Base-by-base conservation (phyloP, 2,888 invertebrate species). In the Proisotoma minuta region DNA sequence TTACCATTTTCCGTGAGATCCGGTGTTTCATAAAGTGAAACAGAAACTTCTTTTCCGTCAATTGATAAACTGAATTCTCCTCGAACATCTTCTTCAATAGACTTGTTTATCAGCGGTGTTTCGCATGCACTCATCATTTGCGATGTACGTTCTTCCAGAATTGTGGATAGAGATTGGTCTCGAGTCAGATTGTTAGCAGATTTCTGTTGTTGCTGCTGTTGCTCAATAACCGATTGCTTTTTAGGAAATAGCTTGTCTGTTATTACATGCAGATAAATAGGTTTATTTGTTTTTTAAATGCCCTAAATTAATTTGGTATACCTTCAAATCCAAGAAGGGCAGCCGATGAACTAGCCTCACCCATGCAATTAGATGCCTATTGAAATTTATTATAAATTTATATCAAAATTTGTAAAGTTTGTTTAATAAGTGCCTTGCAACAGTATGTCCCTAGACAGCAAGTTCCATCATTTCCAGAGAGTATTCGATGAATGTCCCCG, bases 311-410 rank as follows among this genome's bases (percentile, higher is more conserved):
- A 34, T 34, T 34, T 66, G 39, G 29, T 54, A 82, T 83, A 79
- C 91, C 91, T 79, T 92, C 91, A 75, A 91, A 90, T 22, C 92
- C 91, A 26, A 92, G 81, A 8, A 93, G 81, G 1, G 91, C 90
- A 0, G 93, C 93, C 75, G 91, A 91, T 26, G 90, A 87, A 0
- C 90, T 89, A 2, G 87, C 85, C n/a, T n/a, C n/a, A 2, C 92
- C 93, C 92, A 93, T 93, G 75, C 92, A 92, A 75, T 93, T 93
- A 59, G 85, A 84, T 0, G 92, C 93, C 78, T 91, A 91, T n/a
- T n/a, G n/a, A n/a, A n/a, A n/a, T n/a, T n/a, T n/a, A n/a, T n/a
- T n/a, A n/a, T n/a, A n/a, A n/a, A n/a, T n/a, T n/a, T n/a, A n/a
- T n/a, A n/a, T n/a, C n/a, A n/a, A n/a, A n/a, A n/a, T n/a, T n/a